A percentile compares a stretch with the other conserved stretches of the same genome.
phyloP scores from a whole-genome alignment of 2,888 invertebrate species.

The Nymphalis c-album region DNA sequence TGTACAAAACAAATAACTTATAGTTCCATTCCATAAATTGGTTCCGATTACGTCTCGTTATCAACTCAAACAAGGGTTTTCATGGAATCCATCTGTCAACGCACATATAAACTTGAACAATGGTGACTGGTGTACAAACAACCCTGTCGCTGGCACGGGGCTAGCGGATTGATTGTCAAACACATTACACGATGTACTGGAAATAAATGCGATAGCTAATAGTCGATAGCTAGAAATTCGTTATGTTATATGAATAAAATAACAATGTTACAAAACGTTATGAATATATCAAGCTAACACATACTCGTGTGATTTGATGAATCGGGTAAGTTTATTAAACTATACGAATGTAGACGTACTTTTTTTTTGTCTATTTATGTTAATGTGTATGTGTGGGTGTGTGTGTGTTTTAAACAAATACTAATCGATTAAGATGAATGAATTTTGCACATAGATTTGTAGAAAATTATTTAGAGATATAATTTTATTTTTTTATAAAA shows the following conservation, averaged over 20 bases:
- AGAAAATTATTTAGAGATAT: too few species aligned
- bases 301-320: neutral
- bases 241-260: neutral
- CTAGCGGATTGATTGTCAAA: constrained; percentile 60
- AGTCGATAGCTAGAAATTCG: constrained; percentile 6
- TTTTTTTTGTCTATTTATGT: neutral
- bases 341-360: neutral
- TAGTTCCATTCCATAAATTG: constrained; percentile 34
- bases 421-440: too few species aligned
- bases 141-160: constrained; percentile 52
- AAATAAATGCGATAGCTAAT: constrained; percentile 20
- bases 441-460: too few species aligned
- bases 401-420: too few species aligned
- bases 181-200: constrained; percentile 45
- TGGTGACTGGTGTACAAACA: constrained; percentile 47
- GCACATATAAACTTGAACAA: constrained; percentile 64
- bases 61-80: constrained; percentile 51
- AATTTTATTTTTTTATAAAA: too few species aligned
- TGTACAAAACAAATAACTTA: constrained; percentile 6
- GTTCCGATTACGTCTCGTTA: constrained; percentile 37
- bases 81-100: constrained; percentile 62
- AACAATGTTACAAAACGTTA: neutral
- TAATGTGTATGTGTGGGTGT: too few species aligned
- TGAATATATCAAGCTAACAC: neutral
- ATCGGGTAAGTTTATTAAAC: neutral